phyloP scores from a whole-genome alignment of 1,140 invertebrate species.

The Zaprionus davidi region DNA sequence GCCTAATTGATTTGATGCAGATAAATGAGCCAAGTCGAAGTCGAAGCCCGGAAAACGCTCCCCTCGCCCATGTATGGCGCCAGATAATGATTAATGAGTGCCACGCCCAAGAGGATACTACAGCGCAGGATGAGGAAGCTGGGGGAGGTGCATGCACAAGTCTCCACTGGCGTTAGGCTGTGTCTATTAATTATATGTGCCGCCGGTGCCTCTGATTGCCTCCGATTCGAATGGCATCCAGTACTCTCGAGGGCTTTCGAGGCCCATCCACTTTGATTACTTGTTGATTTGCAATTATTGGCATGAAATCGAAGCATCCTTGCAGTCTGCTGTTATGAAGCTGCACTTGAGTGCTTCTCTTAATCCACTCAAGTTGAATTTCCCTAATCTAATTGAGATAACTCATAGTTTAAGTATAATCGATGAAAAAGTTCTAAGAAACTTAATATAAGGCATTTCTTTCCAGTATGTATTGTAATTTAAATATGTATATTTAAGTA shows the following conservation, averaged over 20 bases:
- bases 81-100: slow-evolving; percentile 73
- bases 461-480: too few relatives aligned
- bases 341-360: neutral
- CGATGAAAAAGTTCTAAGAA: too few relatives aligned
- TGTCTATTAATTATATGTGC: slow-evolving; percentile 34
- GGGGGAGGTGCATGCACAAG: neutral
- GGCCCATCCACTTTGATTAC: slow-evolving; percentile 56
- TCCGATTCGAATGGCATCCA: neutral
- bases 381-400: neutral
- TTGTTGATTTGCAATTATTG: slow-evolving; percentile 71
- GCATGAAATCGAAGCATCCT: slow-evolving; percentile 3
- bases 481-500: too few relatives aligned
- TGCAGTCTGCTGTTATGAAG: neutral
- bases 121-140: neutral
- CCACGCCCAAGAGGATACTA: neutral
- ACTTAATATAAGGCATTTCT: too few relatives aligned
- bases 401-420: too few relatives aligned
- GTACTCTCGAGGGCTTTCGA: neutral
- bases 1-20: slow-evolving; percentile 80
- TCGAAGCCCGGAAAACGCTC: slow-evolving; percentile 23
- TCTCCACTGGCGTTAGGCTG: neutral
- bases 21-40: slow-evolving; percentile 70
- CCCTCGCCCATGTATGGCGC: slow-evolving; percentile 41
- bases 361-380: neutral
- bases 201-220: neutral